Evolutionary conservation across 1,140 invertebrate genomes (phyloP), one percentile per base, ranked within the genome.

Genomic region (Theocolax elegans): DNA sequence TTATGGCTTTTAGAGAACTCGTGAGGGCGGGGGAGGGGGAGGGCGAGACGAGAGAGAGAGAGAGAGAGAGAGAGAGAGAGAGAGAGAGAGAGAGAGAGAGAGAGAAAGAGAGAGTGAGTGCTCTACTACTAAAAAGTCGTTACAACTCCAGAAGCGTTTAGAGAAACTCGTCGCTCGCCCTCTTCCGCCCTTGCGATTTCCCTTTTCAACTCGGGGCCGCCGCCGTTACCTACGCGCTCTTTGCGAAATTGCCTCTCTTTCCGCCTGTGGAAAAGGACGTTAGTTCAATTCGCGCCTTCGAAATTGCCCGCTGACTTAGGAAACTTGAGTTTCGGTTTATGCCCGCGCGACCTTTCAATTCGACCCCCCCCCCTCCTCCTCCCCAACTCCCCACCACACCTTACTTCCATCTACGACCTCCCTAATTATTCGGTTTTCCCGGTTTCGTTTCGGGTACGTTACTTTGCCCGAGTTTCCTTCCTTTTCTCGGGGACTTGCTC

Each of bases 81-180:
- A n/a, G n/a, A n/a, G n/a, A n/a, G n/a, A n/a, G n/a, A n/a, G n/a
- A n/a, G n/a, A n/a, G n/a, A n/a, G n/a, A n/a, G n/a, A n/a, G n/a
- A n/a, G n/a, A n/a, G n/a, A n/a, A n/a, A n/a, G n/a, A n/a, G n/a
- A n/a, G n/a, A n/a, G n/a, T n/a, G n/a, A n/a, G n/a, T n/a, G n/a
- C n/a, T n/a, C n/a, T n/a, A n/a, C n/a, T 74, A 81, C 77, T 76
- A 76, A 81, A 81, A 83, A 80, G 79, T 81, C 82, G 77, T 82
- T 85, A 81, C 80, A 79, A 82, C 77, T 81, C 75, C 72, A 72
- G 68, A 54, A 72, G 67, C 71, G 74, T 71, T 74, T 73, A 73
- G 75, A 73, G 74, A 75, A 79, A 77, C 63, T 75, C 67, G 27
- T 70, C 65, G 71, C 66, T 72, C 72, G 54, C 21, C 31, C n/a